phyloP scores from a whole-genome alignment of 2,113 vertebrate species.

The Turnix velox region DNA sequence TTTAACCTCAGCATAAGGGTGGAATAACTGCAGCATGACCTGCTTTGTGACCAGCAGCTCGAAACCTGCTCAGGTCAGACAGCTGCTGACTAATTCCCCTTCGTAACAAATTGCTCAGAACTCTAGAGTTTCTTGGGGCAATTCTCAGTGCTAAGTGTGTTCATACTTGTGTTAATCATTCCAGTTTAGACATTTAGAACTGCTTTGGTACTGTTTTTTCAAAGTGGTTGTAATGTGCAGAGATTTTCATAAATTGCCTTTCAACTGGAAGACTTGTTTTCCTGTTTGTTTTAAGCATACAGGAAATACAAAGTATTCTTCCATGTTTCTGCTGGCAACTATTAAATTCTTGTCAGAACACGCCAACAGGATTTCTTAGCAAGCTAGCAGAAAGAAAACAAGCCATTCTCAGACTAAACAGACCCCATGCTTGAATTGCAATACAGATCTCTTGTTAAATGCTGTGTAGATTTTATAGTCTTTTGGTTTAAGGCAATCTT shows the following conservation, averaged over 20 bases:
- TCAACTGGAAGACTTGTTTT: constrained; percentile 67
- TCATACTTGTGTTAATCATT: constrained; percentile 28
- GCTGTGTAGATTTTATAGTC: not conserved
- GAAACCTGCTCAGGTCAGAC: constrained; percentile 9
- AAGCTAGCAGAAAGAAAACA: constrained; percentile 67
- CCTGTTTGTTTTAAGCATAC: constrained; percentile 68
- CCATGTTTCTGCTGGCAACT: constrained; percentile 77
- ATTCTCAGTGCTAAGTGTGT: not conserved
- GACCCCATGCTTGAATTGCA: constrained; percentile 28
- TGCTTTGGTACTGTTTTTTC: not conserved
- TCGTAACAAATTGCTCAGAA: constrained; percentile 14
- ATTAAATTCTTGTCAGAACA: constrained; percentile 69
- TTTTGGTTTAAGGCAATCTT: not conserved
- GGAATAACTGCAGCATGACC: not conserved
- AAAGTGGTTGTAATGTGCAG: constrained; percentile 33
- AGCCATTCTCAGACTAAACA: constrained; percentile 67
- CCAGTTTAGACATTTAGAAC: constrained; percentile 25
- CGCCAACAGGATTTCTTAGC: constrained; percentile 72
- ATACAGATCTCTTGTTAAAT: constrained; percentile 19
- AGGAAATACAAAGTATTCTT: constrained; percentile 70
- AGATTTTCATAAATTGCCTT: constrained; percentile 62
- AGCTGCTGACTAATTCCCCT: constrained; percentile 41
- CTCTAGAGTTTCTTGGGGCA: constrained; percentile 7
- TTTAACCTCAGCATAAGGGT: constrained; percentile 14
- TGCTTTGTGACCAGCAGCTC: constrained; percentile 19